Evolutionary conservation across 2,113 vertebrate species (phyloP).

Genomic region (Cottus gobio): DNA sequence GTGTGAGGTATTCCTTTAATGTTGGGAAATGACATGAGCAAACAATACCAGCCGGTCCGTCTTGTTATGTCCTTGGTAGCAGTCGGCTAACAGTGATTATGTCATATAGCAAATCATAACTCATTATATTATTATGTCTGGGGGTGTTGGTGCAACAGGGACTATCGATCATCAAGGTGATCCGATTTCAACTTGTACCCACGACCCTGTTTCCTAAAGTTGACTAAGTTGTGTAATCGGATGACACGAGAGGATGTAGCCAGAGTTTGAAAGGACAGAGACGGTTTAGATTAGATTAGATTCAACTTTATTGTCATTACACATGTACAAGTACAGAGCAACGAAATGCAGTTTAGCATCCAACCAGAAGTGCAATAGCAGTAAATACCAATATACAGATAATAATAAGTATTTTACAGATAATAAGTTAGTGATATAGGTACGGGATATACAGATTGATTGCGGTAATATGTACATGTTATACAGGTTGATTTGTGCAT

Average conservation of each 20-base stretch:
- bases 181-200: not conserved
- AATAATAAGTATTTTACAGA: too few relatives aligned
- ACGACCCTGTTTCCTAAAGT: not conserved
- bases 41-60: not conserved
- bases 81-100: not conserved
- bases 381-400: too few relatives aligned
- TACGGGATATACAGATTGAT: too few relatives aligned
- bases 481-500: too few relatives aligned
- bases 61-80: not conserved
- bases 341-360: too few relatives aligned
- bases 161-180: slow-evolving; percentile 25
- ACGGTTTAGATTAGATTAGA: too few relatives aligned
- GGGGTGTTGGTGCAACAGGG: slow-evolving; percentile 12
- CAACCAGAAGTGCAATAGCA: too few relatives aligned
- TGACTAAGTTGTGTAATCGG: not conserved
- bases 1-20: not conserved
- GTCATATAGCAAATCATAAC: not conserved
- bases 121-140: not conserved
- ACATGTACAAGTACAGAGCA: too few relatives aligned
- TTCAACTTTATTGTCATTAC: too few relatives aligned
- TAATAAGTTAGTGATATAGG: too few relatives aligned
- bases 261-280: not conserved
- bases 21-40: not conserved
- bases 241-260: not conserved
- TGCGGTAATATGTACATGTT: too few relatives aligned